phyloP scores from a whole-genome alignment of 53 echinoderm and acorn worm species.

The Arbacia lixula region DNA sequence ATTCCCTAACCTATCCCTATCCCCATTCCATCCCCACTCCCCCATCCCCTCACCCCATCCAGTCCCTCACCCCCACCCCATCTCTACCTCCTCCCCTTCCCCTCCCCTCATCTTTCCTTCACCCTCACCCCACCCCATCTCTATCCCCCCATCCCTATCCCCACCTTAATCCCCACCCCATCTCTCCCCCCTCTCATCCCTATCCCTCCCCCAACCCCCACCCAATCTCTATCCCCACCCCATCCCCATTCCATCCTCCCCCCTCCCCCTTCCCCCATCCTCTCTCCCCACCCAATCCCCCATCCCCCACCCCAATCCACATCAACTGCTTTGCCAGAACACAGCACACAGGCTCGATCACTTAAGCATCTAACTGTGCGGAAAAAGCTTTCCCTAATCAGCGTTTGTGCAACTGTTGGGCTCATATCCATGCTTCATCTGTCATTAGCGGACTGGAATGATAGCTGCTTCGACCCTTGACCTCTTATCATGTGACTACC shows the following conservation, averaged over 20 bases:
- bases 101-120: background rate
- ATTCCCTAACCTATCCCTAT: too few relatives aligned
- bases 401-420: conserved; percentile 37
- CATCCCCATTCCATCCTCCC: background rate
- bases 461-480: conserved; percentile 18
- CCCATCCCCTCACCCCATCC: background rate
- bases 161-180: too few relatives aligned
- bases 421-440: conserved; percentile 7
- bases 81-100: too few relatives aligned
- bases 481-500: too few relatives aligned
- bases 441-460: conserved; percentile 33
- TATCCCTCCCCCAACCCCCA: too few relatives aligned
- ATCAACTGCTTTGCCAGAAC: background rate
- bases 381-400: conserved; percentile 28
- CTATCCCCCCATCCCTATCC: too few relatives aligned
- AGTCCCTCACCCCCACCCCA: background rate
- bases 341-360: conserved; percentile 3
- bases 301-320: conserved; percentile 25
- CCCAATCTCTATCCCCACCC: background rate
- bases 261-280: background rate
- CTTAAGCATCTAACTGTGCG: conserved; percentile 29
- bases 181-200: too few relatives aligned
- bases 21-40: too few relatives aligned
- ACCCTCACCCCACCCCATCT: background rate
- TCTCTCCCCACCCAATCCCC: background rate